A percentile compares a stretch with the other conserved stretches of the same genome.
phyloP scores from a whole-genome alignment of 2,888 invertebrate genomes.

The Hyposoter didymator region DNA sequence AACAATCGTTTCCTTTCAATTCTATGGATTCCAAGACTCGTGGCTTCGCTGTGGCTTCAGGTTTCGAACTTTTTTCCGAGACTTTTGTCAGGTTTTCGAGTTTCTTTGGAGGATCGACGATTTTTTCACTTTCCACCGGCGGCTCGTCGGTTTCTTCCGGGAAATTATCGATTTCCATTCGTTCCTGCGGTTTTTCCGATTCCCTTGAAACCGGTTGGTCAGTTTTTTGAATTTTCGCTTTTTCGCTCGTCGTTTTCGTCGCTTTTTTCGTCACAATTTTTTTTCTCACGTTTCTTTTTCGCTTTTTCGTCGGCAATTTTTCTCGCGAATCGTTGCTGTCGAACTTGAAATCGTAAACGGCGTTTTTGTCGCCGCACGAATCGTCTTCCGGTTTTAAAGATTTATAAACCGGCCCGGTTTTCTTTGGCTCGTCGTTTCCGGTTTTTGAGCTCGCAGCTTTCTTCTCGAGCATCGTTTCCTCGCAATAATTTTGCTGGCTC shows the following conservation, averaged over 20 bases:
- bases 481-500: constrained; percentile 60
- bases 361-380: constrained; percentile 45
- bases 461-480: constrained; percentile 50
- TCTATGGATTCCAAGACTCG: constrained; percentile 28
- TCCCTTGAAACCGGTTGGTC: not conserved
- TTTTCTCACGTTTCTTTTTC: constrained; percentile 46
- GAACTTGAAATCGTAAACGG: constrained; percentile 74
- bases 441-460: not conserved
- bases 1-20: constrained; percentile 40
- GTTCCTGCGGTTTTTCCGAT: not conserved
- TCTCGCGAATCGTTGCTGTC: constrained; percentile 72
- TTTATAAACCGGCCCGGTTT: constrained; percentile 71
- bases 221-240: not conserved
- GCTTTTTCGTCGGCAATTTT: constrained; percentile 64
- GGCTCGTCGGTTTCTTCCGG: not conserved
- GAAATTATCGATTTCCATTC: not conserved
- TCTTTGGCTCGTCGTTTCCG: not conserved
- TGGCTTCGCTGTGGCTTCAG: not conserved
- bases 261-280: constrained; percentile 33
- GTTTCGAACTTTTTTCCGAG: not conserved
- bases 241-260: not conserved
- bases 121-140: not conserved
- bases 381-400: constrained; percentile 57
- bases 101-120: not conserved
- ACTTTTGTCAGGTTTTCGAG: not conserved